These are phyloP conservation scores for Pseudochaenichthys georgianus DNA, from an alignment of 2,797 vertebrate genomes.

Conservation along the genomic window DNA sequence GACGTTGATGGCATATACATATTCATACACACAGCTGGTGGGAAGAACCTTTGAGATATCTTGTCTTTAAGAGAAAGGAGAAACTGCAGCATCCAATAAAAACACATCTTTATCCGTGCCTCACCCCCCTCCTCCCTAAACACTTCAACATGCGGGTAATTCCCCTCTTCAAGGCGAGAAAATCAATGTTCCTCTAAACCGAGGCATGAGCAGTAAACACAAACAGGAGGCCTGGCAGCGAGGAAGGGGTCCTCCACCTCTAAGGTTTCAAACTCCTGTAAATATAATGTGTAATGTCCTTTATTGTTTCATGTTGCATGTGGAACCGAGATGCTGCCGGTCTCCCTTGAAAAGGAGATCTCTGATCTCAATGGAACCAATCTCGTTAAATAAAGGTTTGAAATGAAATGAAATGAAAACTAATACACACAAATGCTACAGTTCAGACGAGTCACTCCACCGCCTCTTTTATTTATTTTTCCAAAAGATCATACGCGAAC, in stretches of 20 bases:
- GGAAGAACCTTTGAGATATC: slow-evolving; percentile 63
- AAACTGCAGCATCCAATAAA: slow-evolving; percentile 40
- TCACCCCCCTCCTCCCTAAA: not conserved
- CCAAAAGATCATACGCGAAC: not conserved
- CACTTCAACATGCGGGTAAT: slow-evolving; percentile 90
- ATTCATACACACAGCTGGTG: slow-evolving; percentile 72
- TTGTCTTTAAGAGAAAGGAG: slow-evolving; percentile 43
- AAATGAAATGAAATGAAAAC: not conserved
- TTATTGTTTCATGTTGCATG: no score
- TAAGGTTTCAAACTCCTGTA: not conserved
- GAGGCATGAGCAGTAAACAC: slow-evolving; percentile 91
- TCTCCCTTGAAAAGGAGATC: no score
- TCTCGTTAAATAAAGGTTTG: no score
- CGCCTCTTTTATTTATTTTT: not conserved
- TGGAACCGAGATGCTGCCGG: no score
- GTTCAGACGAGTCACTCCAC: slow-evolving; percentile 8
- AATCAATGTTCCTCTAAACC: slow-evolving; percentile 95
- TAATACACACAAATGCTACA: slow-evolving; percentile 13
- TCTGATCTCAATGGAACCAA: no score
- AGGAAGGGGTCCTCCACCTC: slow-evolving; percentile 60
- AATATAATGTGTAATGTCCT: no score
- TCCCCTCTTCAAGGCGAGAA: slow-evolving; percentile 88
- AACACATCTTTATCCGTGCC: slow-evolving; percentile 23
- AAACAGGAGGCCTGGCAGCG: slow-evolving; percentile 64
- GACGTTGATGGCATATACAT: slow-evolving; percentile 70